phyloP scores from a whole-genome alignment of 2,797 vertebrate genomes.

The Limnodromus scolopaceus region DNA sequence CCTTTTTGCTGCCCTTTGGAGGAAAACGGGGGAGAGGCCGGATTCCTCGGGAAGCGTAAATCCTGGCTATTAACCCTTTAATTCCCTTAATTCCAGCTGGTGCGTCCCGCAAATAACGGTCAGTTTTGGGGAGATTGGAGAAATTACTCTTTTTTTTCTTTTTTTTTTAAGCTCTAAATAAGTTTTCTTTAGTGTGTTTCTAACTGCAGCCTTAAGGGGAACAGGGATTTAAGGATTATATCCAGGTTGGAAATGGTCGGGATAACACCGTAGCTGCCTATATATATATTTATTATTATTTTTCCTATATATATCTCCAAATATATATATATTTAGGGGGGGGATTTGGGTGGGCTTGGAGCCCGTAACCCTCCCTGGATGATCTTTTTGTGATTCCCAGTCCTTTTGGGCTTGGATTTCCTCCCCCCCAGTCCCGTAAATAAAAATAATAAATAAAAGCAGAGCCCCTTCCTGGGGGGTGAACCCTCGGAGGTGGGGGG shows the following conservation, averaged over 20 bases:
- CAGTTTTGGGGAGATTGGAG: too few species aligned
- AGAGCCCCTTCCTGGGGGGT: too few species aligned
- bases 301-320: too few species aligned
- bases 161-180: too few species aligned
- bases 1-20: background rate
- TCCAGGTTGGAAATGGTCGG: fast-evolving
- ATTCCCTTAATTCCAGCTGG: too few species aligned
- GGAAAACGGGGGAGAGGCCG: too few species aligned
- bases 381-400: background rate
- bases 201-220: fast-evolving
- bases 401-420: background rate
- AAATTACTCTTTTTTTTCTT: background rate
- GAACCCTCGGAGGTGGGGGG: too few species aligned
- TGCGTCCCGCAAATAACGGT: too few species aligned
- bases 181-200: fast-evolving
- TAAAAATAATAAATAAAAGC: background rate
- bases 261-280: fast-evolving
- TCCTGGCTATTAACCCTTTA: too few species aligned
- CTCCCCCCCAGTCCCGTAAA: background rate
- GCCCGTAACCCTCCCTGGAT: background rate
- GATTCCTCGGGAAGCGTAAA: too few species aligned
- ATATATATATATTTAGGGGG: background rate
- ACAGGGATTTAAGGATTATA: fast-evolving
- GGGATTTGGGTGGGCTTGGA: background rate
- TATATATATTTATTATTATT: too few species aligned